Evolutionary conservation across 2,113 vertebrate species (phyloP).

Genomic region (Chionis minor): DNA sequence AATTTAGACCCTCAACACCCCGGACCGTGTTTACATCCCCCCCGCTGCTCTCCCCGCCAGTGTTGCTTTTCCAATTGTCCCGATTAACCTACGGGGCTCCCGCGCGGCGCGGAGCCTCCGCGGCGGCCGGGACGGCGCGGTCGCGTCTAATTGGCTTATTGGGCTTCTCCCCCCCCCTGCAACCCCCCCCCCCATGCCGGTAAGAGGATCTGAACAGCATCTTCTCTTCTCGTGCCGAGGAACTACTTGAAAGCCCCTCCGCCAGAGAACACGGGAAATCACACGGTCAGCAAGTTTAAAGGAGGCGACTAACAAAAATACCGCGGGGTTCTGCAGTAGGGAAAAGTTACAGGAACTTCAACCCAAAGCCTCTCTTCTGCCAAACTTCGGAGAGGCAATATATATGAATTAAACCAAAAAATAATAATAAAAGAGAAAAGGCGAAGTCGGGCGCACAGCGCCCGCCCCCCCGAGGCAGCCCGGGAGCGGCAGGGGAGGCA

Average conservation of each 20-base stretch:
- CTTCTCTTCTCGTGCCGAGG: not conserved
- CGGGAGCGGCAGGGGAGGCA: not conserved
- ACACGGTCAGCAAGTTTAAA: not conserved
- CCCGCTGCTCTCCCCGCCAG: slow-evolving; percentile 18
- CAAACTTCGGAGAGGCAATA: not conserved
- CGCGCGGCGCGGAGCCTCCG: slow-evolving; percentile 18
- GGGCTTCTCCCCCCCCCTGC: not conserved
- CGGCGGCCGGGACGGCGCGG: not conserved
- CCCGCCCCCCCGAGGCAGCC: not conserved
- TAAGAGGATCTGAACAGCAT: not conserved
- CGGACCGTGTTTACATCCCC: slow-evolving; percentile 43
- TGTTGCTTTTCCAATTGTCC: slow-evolving; percentile 31
- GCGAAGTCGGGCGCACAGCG: not conserved
- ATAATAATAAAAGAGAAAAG: not conserved
- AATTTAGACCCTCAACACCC: slow-evolving; percentile 26
- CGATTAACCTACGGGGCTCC: slow-evolving; percentile 30
- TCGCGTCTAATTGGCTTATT: slow-evolving; percentile 29
- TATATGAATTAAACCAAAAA: not conserved
- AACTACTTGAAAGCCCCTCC: not conserved
- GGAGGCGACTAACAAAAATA: not conserved
- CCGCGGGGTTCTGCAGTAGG: not conserved
- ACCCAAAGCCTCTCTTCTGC: not conserved
- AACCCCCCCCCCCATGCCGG: not conserved
- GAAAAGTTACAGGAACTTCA: not conserved
- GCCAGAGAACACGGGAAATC: not conserved